These are phyloP conservation scores for Gonatopus flavifemur DNA, from an alignment of 1,140 invertebrate genomes.

Conservation along the genomic window DNA sequence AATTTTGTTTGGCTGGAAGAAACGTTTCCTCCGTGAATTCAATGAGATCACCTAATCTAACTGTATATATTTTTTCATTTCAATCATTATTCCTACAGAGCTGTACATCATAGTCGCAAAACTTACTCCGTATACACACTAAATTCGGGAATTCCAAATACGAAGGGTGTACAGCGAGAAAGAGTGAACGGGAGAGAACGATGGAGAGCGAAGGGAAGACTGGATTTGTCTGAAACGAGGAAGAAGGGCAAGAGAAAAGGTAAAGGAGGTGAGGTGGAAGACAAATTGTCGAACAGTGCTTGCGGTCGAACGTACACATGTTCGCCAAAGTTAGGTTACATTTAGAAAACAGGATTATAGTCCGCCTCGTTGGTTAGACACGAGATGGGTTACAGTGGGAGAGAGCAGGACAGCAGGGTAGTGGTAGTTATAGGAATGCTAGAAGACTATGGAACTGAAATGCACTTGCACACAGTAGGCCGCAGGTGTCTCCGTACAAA, in stretches of 20 bases:
- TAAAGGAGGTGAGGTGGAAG: slow-evolving; percentile 27
- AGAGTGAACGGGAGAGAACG: not conserved
- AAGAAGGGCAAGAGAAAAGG: slow-evolving; percentile 3
- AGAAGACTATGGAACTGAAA: slow-evolving; percentile 35
- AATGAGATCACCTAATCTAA: no score
- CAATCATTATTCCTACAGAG: no score
- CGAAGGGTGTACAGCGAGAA: not conserved
- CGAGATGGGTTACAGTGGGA: not conserved
- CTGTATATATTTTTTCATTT: no score
- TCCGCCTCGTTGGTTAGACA: slow-evolving; percentile 26
- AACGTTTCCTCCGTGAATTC: no score
- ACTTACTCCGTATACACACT: no score
- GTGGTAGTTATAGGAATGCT: no score
- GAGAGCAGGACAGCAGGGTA: not conserved
- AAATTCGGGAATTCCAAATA: no score
- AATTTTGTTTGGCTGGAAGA: no score
- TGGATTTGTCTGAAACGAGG: no score
- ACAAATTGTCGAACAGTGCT: slow-evolving; percentile 52
- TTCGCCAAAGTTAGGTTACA: slow-evolving; percentile 46
- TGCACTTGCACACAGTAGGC: slow-evolving; percentile 32
- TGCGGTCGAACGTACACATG: slow-evolving; percentile 48
- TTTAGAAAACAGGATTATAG: slow-evolving; percentile 57
- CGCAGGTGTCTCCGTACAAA: slow-evolving; percentile 29
- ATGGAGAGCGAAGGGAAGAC: not conserved
- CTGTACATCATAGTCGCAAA: no score